phyloP scores from a whole-genome alignment of 2,888 invertebrate genomes.

The Temnothorax ravouxi region DNA sequence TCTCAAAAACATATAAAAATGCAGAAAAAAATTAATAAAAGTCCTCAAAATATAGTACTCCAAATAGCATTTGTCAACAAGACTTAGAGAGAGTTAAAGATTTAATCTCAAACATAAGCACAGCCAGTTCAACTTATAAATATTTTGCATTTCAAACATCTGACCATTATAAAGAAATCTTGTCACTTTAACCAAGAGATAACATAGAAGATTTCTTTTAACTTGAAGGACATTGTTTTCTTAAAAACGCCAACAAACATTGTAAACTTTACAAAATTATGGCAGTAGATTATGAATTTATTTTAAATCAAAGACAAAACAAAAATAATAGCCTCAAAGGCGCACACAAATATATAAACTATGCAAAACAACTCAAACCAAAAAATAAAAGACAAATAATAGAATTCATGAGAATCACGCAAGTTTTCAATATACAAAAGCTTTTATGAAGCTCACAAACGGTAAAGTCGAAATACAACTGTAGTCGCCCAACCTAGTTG shows the following conservation, averaged over 20 bases:
- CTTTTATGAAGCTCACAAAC: not conserved
- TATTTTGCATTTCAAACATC: not conserved
- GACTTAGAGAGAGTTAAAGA: too few species aligned
- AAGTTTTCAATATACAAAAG: not conserved
- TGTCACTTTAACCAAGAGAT: not conserved
- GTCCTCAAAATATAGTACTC: not conserved
- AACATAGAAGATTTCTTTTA: not conserved
- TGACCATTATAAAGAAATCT: not conserved
- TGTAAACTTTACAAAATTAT: not conserved
- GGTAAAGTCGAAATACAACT: not conserved
- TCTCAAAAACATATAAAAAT: too few species aligned
- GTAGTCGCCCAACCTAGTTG: not conserved
- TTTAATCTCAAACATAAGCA: too few species aligned
- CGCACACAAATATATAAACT: slow-evolving; percentile 1
- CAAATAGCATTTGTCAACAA: too few species aligned
- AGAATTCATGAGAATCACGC: not conserved
- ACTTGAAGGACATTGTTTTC: not conserved
- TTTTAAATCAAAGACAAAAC: not conserved
- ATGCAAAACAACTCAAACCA: not conserved
- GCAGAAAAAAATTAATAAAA: not conserved
- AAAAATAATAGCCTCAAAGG: slow-evolving; percentile 5
- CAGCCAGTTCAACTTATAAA: not conserved
- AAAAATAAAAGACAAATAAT: slow-evolving; percentile 7
- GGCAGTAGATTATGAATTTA: not conserved
- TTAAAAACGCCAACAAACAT: slow-evolving; percentile 1